A percentile compares a stretch with the other conserved stretches of the same genome.
phyloP scores from a whole-genome alignment of 2,113 vertebrate species.

The Macroglossus sobrinus region DNA sequence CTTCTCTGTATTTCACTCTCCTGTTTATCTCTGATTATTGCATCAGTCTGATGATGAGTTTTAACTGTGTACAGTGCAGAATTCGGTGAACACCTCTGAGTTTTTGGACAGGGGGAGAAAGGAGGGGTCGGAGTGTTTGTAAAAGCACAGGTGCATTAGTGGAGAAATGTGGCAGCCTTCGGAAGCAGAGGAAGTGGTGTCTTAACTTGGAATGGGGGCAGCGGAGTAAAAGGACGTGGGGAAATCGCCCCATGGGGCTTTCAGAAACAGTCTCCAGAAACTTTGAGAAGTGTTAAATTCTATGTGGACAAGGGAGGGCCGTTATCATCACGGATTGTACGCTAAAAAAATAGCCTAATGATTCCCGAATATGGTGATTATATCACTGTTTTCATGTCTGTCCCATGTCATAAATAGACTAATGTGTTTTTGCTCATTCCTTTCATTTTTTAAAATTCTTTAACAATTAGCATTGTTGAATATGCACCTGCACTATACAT shows the following conservation, averaged over 20 bases:
- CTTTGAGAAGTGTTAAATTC: not conserved
- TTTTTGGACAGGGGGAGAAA: not conserved
- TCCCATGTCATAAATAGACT: not conserved
- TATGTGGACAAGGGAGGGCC: not conserved
- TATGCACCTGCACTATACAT: not conserved
- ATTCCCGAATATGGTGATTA: not conserved
- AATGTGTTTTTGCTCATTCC: not conserved
- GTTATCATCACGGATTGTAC: not conserved
- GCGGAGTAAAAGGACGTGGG: not conserved
- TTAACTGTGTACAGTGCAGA: not conserved
- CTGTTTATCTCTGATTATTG: not conserved
- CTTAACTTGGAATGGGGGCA: not conserved
- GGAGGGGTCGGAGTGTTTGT: not conserved
- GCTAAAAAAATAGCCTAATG: not conserved
- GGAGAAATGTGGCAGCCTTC: not conserved
- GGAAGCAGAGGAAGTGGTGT: fast-evolving
- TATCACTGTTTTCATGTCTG: not conserved
- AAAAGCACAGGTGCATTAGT: not conserved
- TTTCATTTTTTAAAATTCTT: not conserved
- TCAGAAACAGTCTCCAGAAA: not conserved
- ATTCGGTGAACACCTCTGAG: not conserved
- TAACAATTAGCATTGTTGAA: not conserved
- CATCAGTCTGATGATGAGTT: not conserved
- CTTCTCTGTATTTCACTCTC: not conserved
- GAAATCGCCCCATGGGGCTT: not conserved